phyloP scores from a whole-genome alignment of 2,888 invertebrate species.

The Lasioglossum marginatum region DNA sequence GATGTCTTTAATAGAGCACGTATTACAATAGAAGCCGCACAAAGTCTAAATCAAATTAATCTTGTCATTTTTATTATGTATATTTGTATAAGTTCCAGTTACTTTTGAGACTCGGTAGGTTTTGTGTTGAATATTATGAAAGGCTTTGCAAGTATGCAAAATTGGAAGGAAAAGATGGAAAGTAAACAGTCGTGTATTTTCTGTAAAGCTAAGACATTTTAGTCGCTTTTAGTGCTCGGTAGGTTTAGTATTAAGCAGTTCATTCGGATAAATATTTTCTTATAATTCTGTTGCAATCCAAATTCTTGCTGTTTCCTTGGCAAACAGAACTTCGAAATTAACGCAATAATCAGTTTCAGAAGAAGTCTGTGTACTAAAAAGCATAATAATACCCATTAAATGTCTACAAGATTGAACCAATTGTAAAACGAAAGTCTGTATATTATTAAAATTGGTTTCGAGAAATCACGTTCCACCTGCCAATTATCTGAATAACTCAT shows the following conservation, averaged over 20 bases:
- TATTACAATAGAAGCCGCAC: no score
- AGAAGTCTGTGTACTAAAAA: not conserved
- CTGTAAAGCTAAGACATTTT: no score
- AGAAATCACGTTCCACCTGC: not conserved
- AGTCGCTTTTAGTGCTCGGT: no score
- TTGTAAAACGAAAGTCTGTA: not conserved
- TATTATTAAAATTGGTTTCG: not conserved
- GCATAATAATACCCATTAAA: not conserved
- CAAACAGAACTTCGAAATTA: not conserved
- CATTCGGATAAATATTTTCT: no score
- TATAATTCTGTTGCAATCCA: not conserved
- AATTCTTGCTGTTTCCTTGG: not conserved
- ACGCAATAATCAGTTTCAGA: not conserved
- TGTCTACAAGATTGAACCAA: not conserved
- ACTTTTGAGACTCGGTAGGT: no score
- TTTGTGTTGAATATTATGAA: no score
- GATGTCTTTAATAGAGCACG: no score
- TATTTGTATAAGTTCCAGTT: no score
- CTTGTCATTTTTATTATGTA: no score
- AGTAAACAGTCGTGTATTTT: not conserved
- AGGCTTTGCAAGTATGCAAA: not conserved
- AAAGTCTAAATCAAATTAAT: no score
- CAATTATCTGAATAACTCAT: not conserved
- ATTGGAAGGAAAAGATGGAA: not conserved
- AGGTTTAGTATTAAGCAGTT: no score